These are phyloP conservation scores for Latheticus oryzae DNA, from an alignment of 2,888 invertebrate species.

Conservation along the genomic window DNA sequence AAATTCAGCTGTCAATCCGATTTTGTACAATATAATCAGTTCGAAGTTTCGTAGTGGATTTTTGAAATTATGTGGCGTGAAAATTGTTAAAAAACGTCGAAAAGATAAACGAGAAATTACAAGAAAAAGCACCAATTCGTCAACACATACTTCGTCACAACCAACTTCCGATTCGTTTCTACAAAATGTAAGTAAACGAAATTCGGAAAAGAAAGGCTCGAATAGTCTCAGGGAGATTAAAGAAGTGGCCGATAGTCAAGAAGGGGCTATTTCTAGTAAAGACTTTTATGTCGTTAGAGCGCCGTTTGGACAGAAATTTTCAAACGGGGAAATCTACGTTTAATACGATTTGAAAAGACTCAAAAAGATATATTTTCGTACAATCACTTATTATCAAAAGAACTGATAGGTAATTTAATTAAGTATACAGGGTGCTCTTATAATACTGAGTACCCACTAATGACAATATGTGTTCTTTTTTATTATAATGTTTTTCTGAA, in stretches of 20 bases:
- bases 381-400: slow-evolving; percentile 30
- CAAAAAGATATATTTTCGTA: slow-evolving; percentile 34
- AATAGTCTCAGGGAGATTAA: slow-evolving; percentile 58
- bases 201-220: slow-evolving; percentile 48
- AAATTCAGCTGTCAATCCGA: slow-evolving; percentile 92
- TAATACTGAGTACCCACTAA: slow-evolving; percentile 18
- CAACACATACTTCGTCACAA: slow-evolving; percentile 73
- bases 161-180: slow-evolving; percentile 73
- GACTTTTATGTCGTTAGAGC: slow-evolving; percentile 32
- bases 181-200: slow-evolving; percentile 70
- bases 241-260: slow-evolving; percentile 50
- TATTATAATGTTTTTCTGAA: too few relatives aligned
- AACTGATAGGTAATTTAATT: slow-evolving; percentile 17
- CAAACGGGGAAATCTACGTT: slow-evolving; percentile 34
- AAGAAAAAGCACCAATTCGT: slow-evolving; percentile 71
- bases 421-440: slow-evolving; percentile 20
- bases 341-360: slow-evolving; percentile 32
- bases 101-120: slow-evolving; percentile 67
- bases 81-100: slow-evolving; percentile 62
- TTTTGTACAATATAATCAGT: slow-evolving; percentile 91
- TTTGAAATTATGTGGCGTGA: slow-evolving; percentile 72
- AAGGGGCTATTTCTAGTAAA: slow-evolving; percentile 48
- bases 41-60: slow-evolving; percentile 90
- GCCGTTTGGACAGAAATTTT: slow-evolving; percentile 21
- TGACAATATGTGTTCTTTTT: slow-evolving; percentile 27